Percentiles rank a stretch among this genome's conserved stretches.
phyloP scores from a whole-genome alignment of 1,140 invertebrate species.

The Galendromus occidentalis region DNA sequence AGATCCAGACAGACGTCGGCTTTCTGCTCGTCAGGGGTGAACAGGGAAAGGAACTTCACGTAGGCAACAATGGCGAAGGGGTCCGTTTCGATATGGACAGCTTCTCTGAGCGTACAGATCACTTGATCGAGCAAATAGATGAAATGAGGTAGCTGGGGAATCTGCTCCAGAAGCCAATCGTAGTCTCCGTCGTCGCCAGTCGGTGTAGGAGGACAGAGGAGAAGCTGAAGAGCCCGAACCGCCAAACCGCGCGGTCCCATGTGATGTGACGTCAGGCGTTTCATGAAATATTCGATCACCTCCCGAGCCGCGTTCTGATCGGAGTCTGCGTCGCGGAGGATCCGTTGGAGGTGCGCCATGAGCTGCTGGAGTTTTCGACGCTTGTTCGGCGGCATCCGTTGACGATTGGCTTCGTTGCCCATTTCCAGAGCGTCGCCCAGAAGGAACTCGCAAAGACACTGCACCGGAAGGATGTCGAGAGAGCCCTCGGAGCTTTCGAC shows the following conservation, averaged over 20 bases:
- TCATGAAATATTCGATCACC: conserved; percentile 75
- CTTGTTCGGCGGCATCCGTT: conserved; percentile 23
- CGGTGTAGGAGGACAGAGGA: conserved; percentile 31
- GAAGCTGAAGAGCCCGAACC: conserved; percentile 41
- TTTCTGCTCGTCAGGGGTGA: conserved; percentile 42
- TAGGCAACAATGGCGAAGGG: conserved; percentile 66
- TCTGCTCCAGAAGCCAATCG: conserved; percentile 52
- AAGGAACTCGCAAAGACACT: conserved; percentile 86
- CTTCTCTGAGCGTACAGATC: conserved; percentile 29
- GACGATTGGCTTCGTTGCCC: conserved; percentile 14
- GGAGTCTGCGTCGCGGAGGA: conserved; percentile 27
- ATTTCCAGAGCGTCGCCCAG: conserved; percentile 35
- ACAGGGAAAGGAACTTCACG: conserved; percentile 56
- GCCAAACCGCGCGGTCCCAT: conserved; percentile 51
- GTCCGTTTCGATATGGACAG: conserved; percentile 74
- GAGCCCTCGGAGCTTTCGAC: conserved; percentile 75
- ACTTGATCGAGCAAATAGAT: conserved; percentile 28
- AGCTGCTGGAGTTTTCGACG: conserved; percentile 56
- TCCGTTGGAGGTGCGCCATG: conserved; percentile 43
- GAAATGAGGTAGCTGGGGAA: conserved; percentile 36
- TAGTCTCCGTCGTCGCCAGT: conserved; percentile 20
- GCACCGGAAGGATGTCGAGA: conserved; percentile 66
- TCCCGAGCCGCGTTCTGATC: conserved; percentile 44
- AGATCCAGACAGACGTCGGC: conserved; percentile 45
- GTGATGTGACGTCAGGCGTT: conserved; percentile 60